phyloP scores from a whole-genome alignment of 2,113 vertebrate genomes.

The Pseudorhombus dupliciocellatus region DNA sequence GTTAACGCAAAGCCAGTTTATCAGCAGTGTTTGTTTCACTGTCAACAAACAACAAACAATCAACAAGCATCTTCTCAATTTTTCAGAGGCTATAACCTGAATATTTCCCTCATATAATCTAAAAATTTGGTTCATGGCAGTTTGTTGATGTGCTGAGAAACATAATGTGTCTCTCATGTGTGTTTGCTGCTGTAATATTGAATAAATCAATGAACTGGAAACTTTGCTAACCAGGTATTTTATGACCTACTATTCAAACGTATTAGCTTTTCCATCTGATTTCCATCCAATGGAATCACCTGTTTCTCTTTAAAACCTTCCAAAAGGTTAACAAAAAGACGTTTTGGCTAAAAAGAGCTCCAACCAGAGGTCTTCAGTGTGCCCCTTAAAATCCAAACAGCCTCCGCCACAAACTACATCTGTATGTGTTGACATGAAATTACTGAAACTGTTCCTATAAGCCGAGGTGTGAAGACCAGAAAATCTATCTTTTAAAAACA shows the following conservation, averaged over 20 bases:
- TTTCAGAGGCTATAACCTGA: neutral
- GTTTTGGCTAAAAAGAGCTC: too few relatives aligned
- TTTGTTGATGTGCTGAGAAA: neutral
- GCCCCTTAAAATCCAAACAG: neutral
- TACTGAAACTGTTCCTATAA: neutral
- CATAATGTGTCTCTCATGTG: neutral
- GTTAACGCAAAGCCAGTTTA: slow-evolving; percentile 20
- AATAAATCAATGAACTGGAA: neutral
- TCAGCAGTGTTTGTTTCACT: slow-evolving; percentile 9
- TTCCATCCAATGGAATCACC: slow-evolving; percentile 6
- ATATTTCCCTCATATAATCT: too few relatives aligned
- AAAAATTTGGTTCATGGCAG: too few relatives aligned
- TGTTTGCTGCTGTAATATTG: neutral
- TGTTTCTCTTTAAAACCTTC: neutral
- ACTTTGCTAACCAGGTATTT: neutral
- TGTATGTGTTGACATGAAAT: slow-evolving; percentile 11
- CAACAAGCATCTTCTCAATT: neutral
- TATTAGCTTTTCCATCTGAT: neutral
- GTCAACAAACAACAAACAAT: neutral
- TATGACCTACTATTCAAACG: neutral
- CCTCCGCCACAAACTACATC: neutral
- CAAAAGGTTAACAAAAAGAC: too few relatives aligned
- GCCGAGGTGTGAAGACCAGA: neutral
- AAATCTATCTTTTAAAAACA: neutral
- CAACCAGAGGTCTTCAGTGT: too few relatives aligned